Conservation (phyloP, 2,797 vertebrate genomes). For the Coreius guichenoti region DNA sequence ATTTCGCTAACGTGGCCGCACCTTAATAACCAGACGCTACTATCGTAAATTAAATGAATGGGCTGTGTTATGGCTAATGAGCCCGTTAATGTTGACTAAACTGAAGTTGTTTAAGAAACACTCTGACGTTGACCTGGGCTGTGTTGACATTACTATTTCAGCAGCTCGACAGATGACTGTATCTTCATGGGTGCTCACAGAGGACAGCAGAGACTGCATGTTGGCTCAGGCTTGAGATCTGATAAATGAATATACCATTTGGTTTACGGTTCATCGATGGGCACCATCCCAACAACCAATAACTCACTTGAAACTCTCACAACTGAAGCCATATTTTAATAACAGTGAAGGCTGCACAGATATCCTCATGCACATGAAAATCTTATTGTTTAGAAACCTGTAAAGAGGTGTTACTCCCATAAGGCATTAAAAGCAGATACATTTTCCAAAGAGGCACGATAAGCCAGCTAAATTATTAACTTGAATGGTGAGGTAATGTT, state of each 20-base stretch:
- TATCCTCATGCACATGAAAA: neutral
- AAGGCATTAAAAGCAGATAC: slow-evolving; percentile 8
- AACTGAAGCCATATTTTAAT: neutral
- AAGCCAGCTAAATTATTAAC: slow-evolving; percentile 23
- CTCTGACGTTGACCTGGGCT: slow-evolving; percentile 49
- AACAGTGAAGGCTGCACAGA: neutral
- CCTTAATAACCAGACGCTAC: slow-evolving; percentile 45
- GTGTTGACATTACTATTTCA: slow-evolving; percentile 66
- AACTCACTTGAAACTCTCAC: neutral
- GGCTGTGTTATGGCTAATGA: slow-evolving; percentile 57
- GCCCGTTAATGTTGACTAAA: slow-evolving; percentile 51
- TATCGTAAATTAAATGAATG: slow-evolving; percentile 44
- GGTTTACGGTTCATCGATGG: slow-evolving; percentile 38
- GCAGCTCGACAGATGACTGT: slow-evolving; percentile 45
- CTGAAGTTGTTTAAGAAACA: slow-evolving; percentile 61
- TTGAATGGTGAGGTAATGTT: slow-evolving; percentile 33
- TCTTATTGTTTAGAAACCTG: neutral
- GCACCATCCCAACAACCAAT: slow-evolving; percentile 8
- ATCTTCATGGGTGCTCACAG: slow-evolving; percentile 44
- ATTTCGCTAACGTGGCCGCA: neutral
- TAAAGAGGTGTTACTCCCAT: slow-evolving; percentile 16
- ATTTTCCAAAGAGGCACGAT: slow-evolving; percentile 4
- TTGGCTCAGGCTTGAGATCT: slow-evolving; percentile 9
- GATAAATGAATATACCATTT: slow-evolving; percentile 30
- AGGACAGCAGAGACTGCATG: slow-evolving; percentile 6